Base-by-base conservation (phyloP, 2,113 vertebrate species). In the Bubo blakistoni region DNA sequence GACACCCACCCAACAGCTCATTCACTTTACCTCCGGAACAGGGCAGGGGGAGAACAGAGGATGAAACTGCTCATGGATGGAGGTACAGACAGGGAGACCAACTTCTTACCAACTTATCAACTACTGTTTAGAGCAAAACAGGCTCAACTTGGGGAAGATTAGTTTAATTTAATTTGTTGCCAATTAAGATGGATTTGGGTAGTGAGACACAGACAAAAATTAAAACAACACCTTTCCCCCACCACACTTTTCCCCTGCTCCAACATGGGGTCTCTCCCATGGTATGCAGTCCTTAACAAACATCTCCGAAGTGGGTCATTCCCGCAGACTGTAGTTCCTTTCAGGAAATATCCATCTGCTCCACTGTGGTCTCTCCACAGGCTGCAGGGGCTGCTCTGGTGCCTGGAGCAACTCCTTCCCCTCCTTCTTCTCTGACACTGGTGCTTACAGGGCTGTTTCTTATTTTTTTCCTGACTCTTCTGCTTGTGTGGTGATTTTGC, bases 261-360 rank as follows among this genome's bases (percentile, higher is more conserved):
- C 32, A 59, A 2, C 1, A 1, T 16, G 51, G 8, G 32, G 12
- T 18, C 8, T 7, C 11, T 63, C 32, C 13, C 9, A 38, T 13
- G 7, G 36, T 16, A 34, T 38, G 19, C 34, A 71, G 57, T 77
- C 29, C 46, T 66, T 63, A 44, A 72, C 3, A 1, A 65, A 42
- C 7, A 6, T 65, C 36, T 38, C 44, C 36, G 46, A 52, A 58
- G 16, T 26, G 8, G 11, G 27, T 71, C 44, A 46, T n/a, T 30
- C 16, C 27, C 36, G 29, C 15, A 36, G 10, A 3, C 54, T 61
- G 25, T 3, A 11, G 14, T 27, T 76, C 55, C 40, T 70, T 49
- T 70, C n/a, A 62, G 22, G 20, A 90, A 27, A 29, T 46, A 74
- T 18, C 29, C 38, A 52, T 14, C 36, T 57, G 5, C 15, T 76